Conservation (phyloP, 2,113 vertebrate species). For the Elachura formosa region DNA sequence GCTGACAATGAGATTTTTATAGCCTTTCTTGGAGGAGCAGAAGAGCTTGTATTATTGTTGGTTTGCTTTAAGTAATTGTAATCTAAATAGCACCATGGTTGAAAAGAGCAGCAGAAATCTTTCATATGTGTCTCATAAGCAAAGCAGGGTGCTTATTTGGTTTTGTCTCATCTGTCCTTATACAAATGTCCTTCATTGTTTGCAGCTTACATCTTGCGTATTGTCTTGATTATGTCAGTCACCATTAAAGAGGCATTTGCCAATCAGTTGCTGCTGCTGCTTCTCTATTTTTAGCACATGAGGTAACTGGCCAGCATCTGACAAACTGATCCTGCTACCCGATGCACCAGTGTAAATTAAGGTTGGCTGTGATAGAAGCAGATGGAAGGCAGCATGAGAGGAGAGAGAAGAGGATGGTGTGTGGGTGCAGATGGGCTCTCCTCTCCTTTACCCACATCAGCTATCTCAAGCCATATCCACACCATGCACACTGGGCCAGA, state of each 20-base stretch:
- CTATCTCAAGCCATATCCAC: not conserved
- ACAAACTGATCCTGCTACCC: not conserved
- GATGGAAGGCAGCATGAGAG: not conserved
- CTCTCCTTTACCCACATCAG: not conserved
- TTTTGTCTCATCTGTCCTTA: not conserved
- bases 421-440: not conserved
- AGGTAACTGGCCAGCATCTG: not conserved
- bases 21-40: not conserved
- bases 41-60: conserved; percentile 9
- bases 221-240: not conserved
- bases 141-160: not conserved
- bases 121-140: not conserved
- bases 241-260: not conserved
- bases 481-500: fast-evolving
- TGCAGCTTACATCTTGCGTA: not conserved
- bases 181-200: not conserved
- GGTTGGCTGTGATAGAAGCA: not conserved
- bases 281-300: conserved; percentile 27
- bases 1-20: conserved; percentile 53
- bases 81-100: not conserved
- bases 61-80: not conserved
- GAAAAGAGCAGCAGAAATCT: conserved; percentile 15
- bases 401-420: not conserved
- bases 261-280: not conserved
- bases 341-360: not conserved